Base-by-base conservation (phyloP, 1,140 invertebrate genomes). In the Drosophila willistoni region DNA sequence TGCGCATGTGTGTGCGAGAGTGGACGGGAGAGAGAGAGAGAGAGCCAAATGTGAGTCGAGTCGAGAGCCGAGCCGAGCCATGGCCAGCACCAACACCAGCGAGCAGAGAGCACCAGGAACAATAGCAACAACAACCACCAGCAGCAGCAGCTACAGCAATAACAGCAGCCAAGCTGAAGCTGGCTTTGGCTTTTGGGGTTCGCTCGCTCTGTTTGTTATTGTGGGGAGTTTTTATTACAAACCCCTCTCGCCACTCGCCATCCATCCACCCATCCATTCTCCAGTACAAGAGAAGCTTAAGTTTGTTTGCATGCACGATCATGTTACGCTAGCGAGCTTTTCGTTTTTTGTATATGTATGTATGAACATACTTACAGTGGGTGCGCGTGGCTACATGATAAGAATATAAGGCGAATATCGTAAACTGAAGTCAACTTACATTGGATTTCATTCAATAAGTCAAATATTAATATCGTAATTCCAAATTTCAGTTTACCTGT, bases 21-120 rank as follows among this genome's bases (percentile, higher is more conserved):
- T n/a, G 36, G 12, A 12, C 13, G 36, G 47, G 66, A 29, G 56
- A 55, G 68, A 68, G 56, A 42, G 63, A 66, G 64, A 70, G 51
- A 70, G 65, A 76, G 68, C 34, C 64, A 77, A 25, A 25, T n/a
- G n/a, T n/a, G n/a, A n/a, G n/a, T n/a, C n/a, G 1, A 19, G 19
- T 19, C 1, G 19, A 19, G 19, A 22, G 19, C 19, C 19, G 2
- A 39, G 36, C 36, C 1, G 36, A 39, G 76, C 55, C 65, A 79
- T 72, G 61, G 83, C 78, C 82, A 83, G 33, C 55, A 76, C 60
- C 82, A 83, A 22, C 55, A 76, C 60, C 63, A 73, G 57, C 75
- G 5, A 2, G 25, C 25, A 25, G 29, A 29, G 29, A 29, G 29
- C 19, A 78, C 51, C 47, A 65, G 25, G 36, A 36, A 34, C 33